Base-by-base conservation (phyloP, 1,140 invertebrate genomes). In the Dendrolimus kikuchii region DNA sequence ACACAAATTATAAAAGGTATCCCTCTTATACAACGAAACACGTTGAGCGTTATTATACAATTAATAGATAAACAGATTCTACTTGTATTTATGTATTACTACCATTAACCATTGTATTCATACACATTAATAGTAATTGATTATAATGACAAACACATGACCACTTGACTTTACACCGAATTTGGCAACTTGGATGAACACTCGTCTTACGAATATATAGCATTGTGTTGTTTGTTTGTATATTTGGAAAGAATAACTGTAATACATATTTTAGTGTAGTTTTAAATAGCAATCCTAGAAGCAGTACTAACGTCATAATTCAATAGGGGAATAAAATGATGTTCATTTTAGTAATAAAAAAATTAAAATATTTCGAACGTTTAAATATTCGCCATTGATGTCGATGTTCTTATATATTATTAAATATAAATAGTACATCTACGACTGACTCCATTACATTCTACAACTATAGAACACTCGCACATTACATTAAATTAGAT, bases 401-500 rank as follows among this genome's bases (percentile, higher is more conserved):
- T 23, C 23, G 23, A 23, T 23, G 40, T 45, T 40, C 38, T 57
- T 47, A 53, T 46, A 40, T 56, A 52, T 54, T 49, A 55, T 54
- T 51, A 53, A 68, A 65, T 65, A 57, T 51, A 59, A 61, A 68
- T 66, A 68, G 56, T 62, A 61, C 58, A 52, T 62, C 65, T 64
- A 53, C 9, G 64, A 80, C 77, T 75, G 64, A 77, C 71, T 72
- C 62, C 66, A 77, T 77, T 73, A 81, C 75, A 69, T 72, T 69
- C 81, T 84, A 86, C 81, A 74, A 62, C 81, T 86, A 86, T 86
- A 74, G 71, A 86, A 84, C 81, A 84, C 79, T 78, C 82, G 77
- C 81, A 84, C 82, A 73, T 79, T 80, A 83, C 74, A 78, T 76
- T 77, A 75, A 58, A 81, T 80, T 84, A 79, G 62, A 69, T 68